Conservation (phyloP, 1,140 invertebrate species). For the Paracyclopina nana region DNA sequence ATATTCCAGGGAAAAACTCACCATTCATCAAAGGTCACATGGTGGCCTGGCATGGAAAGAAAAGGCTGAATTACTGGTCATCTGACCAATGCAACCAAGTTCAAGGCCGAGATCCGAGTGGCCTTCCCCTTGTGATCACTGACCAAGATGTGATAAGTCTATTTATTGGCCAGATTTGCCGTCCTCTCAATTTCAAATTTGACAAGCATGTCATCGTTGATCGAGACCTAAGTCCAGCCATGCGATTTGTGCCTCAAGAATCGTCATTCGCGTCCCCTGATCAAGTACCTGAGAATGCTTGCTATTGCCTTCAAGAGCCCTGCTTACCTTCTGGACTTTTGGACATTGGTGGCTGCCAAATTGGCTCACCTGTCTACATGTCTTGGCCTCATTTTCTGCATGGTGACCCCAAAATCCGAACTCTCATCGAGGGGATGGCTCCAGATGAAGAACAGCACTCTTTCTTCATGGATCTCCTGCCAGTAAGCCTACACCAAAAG, state of each 20-base stretch:
- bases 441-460: background rate
- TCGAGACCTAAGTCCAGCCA: background rate
- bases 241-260: background rate
- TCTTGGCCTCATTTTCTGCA: background rate
- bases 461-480: background rate
- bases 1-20: no score
- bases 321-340: background rate
- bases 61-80: background rate
- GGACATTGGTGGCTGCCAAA: background rate
- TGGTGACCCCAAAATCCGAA: slow-evolving; percentile 1
- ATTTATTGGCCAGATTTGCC: background rate
- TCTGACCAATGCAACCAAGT: background rate
- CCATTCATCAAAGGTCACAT: no score
- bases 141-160: background rate
- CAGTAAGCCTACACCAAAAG: background rate
- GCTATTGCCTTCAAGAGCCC: background rate
- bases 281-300: background rate
- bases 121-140: background rate
- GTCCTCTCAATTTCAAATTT: background rate
- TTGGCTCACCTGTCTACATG: background rate
- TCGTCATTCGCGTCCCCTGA: background rate
- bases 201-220: background rate
- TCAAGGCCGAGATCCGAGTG: background rate
- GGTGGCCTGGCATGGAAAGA: background rate
- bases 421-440: background rate